Conservation (phyloP, 2,888 invertebrate genomes). For the Corythucha ciliata region DNA sequence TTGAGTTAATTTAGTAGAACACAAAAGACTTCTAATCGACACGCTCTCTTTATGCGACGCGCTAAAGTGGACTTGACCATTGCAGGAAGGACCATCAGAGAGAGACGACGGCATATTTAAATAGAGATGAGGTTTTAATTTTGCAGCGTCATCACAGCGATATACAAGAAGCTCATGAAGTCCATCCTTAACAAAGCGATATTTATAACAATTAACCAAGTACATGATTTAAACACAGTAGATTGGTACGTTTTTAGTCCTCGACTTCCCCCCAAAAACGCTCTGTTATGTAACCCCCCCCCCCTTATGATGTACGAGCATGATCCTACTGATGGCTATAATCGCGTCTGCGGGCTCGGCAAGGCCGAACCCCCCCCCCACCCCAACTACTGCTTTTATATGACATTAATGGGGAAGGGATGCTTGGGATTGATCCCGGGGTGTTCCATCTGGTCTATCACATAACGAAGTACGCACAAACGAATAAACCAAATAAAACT, state of each 20-base stretch:
- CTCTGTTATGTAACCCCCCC: too few species aligned
- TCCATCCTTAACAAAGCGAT: conserved; percentile 53
- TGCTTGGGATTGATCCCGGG: too few species aligned
- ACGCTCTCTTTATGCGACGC: conserved; percentile 78
- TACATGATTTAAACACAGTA: background rate
- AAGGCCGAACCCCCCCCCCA: too few species aligned
- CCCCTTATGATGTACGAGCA: too few species aligned
- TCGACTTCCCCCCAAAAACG: too few species aligned
- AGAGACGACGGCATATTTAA: conserved; percentile 44
- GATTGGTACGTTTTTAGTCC: background rate
- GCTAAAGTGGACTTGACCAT: conserved; percentile 46
- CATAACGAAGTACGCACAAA: too few species aligned
- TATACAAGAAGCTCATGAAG: conserved; percentile 84
- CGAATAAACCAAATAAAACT: background rate
- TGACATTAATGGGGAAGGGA: too few species aligned
- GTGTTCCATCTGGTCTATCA: too few species aligned
- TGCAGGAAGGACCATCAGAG: conserved; percentile 44
- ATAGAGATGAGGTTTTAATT: conserved; percentile 49
- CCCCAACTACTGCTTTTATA: too few species aligned
- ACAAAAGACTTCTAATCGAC: conserved; percentile 69
- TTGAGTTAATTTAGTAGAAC: conserved; percentile 94
- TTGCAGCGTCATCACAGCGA: conserved; percentile 76
- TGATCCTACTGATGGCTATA: too few species aligned
- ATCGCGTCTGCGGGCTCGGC: too few species aligned
- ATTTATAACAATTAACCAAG: background rate